Percentiles rank a stretch among this genome's conserved stretches.
Conservation (phyloP, 2,113 vertebrate genomes). For the Malurus cyaneus region DNA sequence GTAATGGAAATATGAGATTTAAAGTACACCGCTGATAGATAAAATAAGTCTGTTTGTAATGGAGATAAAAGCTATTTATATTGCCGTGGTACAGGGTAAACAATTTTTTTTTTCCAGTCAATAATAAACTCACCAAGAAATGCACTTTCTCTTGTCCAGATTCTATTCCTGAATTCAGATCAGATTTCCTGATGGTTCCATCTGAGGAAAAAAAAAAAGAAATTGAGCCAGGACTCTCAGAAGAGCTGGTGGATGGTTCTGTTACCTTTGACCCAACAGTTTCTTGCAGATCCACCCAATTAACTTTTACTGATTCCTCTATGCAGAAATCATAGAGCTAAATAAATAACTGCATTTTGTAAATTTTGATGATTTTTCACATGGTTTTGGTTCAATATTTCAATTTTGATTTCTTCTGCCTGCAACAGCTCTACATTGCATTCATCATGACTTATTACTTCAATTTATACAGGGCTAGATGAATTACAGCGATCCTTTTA, state of each 20-base stretch:
- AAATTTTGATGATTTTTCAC: neutral
- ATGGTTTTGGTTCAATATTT: neutral
- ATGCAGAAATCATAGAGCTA: neutral
- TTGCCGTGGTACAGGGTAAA: neutral
- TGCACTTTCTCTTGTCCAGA: neutral
- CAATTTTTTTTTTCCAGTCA: neutral
- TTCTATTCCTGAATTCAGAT: conserved; percentile 26
- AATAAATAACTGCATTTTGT: neutral
- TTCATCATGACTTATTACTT: neutral
- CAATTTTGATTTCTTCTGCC: neutral
- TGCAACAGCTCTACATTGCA: neutral
- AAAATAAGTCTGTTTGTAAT: conserved; percentile 40
- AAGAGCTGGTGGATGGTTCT: neutral
- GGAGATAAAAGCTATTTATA: conserved; percentile 47
- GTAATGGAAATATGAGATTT: conserved; percentile 29
- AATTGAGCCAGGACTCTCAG: neutral
- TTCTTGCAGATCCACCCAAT: neutral
- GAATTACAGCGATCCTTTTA: neutral
- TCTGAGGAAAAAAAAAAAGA: neutral
- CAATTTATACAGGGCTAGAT: neutral
- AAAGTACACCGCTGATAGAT: conserved; percentile 13
- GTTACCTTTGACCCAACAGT: neutral
- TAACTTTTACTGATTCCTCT: neutral
- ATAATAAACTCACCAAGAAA: conserved; percentile 11
- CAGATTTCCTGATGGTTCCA: conserved; percentile 10